These are phyloP conservation scores for Varanus komodoensis DNA, from an alignment of 2,113 vertebrate genomes.

Conservation along the genomic window DNA sequence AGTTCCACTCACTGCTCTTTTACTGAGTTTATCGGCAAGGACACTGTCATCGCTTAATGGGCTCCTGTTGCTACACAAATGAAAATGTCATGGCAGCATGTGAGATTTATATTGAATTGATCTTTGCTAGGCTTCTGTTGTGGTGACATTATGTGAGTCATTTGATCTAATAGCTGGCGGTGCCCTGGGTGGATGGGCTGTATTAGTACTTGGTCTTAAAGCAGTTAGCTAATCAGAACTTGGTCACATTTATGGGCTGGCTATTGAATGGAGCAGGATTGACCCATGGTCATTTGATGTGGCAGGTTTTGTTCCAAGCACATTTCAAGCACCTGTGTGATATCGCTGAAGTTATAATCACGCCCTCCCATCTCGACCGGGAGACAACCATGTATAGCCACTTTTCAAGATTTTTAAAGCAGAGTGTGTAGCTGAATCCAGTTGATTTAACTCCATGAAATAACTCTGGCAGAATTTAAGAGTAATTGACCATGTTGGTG, in stretches of 20 bases:
- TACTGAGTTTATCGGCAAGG: slow-evolving; percentile 28
- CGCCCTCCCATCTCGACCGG: not conserved
- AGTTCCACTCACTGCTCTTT: not conserved
- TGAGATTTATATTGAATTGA: slow-evolving; percentile 27
- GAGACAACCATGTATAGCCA: not conserved
- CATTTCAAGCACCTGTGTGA: not conserved
- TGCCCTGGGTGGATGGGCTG: slow-evolving; percentile 2
- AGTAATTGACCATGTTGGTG: not conserved
- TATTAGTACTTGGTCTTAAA: slow-evolving; percentile 18
- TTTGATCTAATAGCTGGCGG: slow-evolving; percentile 43
- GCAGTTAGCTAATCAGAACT: slow-evolving; percentile 27
- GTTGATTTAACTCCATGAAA: not conserved
- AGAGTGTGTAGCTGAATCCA: not conserved
- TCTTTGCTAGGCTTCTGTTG: slow-evolving; percentile 31
- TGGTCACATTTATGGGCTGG: not conserved
- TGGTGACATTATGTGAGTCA: slow-evolving; percentile 21
- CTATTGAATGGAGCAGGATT: not conserved
- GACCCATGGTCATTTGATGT: slow-evolving; percentile 12
- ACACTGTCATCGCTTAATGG: slow-evolving; percentile 42
- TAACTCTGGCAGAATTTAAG: not conserved
- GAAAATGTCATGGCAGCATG: slow-evolving; percentile 40
- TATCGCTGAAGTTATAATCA: not conserved
- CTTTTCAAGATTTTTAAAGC: slow-evolving; percentile 3
- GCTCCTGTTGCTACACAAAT: slow-evolving; percentile 16
- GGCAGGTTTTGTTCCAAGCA: slow-evolving; percentile 6